These are phyloP conservation scores for Climacteris rufus DNA, from an alignment of 2,113 vertebrate species.

Conservation along the genomic window DNA sequence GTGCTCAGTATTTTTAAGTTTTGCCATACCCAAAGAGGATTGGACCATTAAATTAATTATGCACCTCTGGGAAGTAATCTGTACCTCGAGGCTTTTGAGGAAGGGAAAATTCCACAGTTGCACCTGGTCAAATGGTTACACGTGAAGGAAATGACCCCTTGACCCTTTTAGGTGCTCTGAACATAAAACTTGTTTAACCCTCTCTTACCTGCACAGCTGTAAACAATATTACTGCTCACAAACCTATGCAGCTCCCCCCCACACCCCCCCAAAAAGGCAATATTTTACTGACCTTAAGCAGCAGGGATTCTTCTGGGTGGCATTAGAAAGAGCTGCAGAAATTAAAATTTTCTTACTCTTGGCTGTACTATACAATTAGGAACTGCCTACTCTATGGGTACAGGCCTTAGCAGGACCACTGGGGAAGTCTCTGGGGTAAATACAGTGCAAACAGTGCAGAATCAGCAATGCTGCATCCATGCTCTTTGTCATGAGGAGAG, in stretches of 20 bases:
- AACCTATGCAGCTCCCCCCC: background rate
- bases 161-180: slow-evolving; percentile 33
- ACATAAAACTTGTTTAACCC: slow-evolving; percentile 50
- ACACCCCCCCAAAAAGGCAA: too few species aligned
- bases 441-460: background rate
- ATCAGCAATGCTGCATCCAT: background rate
- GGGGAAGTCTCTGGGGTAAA: background rate
- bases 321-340: background rate
- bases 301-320: background rate
- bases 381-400: background rate
- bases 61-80: slow-evolving; percentile 25
- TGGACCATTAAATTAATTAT: slow-evolving; percentile 48
- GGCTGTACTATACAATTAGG: background rate
- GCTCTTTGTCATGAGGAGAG: background rate
- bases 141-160: slow-evolving; percentile 47
- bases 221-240: background rate
- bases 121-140: slow-evolving; percentile 60
- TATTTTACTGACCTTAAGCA: background rate
- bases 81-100: slow-evolving; percentile 44
- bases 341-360: background rate
- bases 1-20: background rate
- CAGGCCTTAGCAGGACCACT: background rate
- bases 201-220: background rate
- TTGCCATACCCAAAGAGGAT: background rate
- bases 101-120: slow-evolving; percentile 50